Evolutionary conservation across 2,888 invertebrate species (phyloP).

Genomic region (Parochlus steinenii): DNA sequence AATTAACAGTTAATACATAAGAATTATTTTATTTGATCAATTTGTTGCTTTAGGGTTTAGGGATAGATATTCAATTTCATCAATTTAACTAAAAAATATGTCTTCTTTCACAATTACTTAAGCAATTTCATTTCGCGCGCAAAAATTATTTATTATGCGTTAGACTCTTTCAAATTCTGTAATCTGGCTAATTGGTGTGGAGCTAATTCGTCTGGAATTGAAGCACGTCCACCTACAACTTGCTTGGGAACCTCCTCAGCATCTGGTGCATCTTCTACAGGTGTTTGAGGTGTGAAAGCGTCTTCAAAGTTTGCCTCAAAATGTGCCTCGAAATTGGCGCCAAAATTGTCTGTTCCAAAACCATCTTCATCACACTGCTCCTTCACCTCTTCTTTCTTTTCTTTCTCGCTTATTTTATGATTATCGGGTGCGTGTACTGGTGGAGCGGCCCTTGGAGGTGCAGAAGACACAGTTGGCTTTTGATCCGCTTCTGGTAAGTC

Average conservation of each 20-base stretch:
- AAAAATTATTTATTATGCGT: slow-evolving; percentile 43
- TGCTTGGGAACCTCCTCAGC: slow-evolving; percentile 45
- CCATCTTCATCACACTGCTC: slow-evolving; percentile 10
- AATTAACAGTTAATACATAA: not conserved
- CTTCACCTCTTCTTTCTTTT: slow-evolving; percentile 7
- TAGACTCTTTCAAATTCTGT: slow-evolving; percentile 79
- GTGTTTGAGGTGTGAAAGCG: slow-evolving; percentile 28
- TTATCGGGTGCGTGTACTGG: slow-evolving; percentile 20
- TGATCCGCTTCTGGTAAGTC: slow-evolving; percentile 1
- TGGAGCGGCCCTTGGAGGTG: too few species aligned
- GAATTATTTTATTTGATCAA: slow-evolving; percentile 1
- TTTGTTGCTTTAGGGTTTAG: not conserved
- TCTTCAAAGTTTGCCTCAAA: slow-evolving; percentile 31
- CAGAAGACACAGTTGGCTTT: too few species aligned
- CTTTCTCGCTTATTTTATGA: slow-evolving; percentile 22
- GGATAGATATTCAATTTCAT: slow-evolving; percentile 1
- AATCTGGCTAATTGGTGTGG: slow-evolving; percentile 76
- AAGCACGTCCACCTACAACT: slow-evolving; percentile 61
- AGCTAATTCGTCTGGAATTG: slow-evolving; percentile 77
- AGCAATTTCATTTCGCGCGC: not conserved
- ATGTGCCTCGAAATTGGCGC: slow-evolving; percentile 25
- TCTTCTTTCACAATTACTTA: not conserved
- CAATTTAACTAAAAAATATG: not conserved
- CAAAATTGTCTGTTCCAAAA: slow-evolving; percentile 15
- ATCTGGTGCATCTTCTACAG: slow-evolving; percentile 21